phyloP scores from a whole-genome alignment of 2,888 invertebrate species.

The Phasia obesa region DNA sequence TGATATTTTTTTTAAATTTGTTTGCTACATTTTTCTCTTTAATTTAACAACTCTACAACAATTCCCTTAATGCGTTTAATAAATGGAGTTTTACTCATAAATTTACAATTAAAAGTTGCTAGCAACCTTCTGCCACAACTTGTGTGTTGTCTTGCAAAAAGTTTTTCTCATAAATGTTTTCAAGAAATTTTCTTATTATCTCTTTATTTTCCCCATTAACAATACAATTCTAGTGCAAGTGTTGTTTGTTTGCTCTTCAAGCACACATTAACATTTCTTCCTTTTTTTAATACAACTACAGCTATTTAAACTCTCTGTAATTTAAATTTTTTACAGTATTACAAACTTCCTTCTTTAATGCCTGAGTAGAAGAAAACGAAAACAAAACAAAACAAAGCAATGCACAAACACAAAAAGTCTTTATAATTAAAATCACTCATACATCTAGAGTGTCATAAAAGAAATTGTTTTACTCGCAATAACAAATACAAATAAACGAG shows the following conservation, averaged over 20 bases:
- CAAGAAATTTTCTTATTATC: background rate
- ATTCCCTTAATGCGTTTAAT: background rate
- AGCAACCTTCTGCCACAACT: background rate
- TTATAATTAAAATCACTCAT: conserved; percentile 68
- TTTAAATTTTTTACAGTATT: conserved; percentile 11
- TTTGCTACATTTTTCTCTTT: too few relatives aligned
- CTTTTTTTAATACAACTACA: background rate
- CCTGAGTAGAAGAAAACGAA: background rate
- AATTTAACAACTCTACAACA: background rate
- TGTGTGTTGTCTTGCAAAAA: background rate
- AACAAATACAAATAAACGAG: conserved; percentile 1
- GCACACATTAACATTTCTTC: conserved; percentile 15
- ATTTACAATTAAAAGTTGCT: background rate
- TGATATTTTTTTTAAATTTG: too few relatives aligned
- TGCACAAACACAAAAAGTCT: background rate
- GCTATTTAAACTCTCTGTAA: conserved; percentile 25
- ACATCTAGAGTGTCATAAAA: conserved; percentile 63
- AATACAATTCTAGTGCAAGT: conserved; percentile 8
- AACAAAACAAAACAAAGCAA: background rate
- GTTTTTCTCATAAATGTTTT: background rate
- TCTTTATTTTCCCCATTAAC: conserved; percentile 10
- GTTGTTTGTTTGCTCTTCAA: conserved; percentile 6
- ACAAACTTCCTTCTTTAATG: conserved; percentile 1
- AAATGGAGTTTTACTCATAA: background rate
- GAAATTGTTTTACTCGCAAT: conserved; percentile 42